These are phyloP conservation scores for Lepidurus arcticus DNA, from an alignment of 1,140 invertebrate genomes.

Conservation along the genomic window DNA sequence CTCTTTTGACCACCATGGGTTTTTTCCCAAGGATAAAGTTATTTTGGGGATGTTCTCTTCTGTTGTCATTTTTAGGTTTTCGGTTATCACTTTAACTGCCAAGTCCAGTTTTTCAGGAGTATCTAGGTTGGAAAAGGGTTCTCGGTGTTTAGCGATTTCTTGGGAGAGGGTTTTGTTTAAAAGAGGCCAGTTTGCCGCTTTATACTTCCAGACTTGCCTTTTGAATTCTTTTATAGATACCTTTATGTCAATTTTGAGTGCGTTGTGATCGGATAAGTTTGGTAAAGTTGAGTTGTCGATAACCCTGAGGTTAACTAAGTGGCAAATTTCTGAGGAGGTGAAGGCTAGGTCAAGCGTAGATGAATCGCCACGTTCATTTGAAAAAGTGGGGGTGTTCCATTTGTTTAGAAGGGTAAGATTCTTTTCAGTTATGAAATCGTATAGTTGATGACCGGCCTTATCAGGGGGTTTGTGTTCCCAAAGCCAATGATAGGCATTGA, in stretches of 20 bases:
- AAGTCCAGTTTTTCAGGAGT: not conserved
- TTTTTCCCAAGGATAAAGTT: not conserved
- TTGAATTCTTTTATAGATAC: not conserved
- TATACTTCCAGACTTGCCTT: not conserved
- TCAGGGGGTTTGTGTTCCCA: constrained; percentile 2
- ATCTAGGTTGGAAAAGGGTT: not conserved
- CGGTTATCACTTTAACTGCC: not conserved
- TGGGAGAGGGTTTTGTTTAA: not conserved
- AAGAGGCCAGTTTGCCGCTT: not conserved
- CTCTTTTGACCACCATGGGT: constrained; percentile 19
- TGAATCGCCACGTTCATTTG: constrained; percentile 19
- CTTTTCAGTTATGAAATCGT: not conserved
- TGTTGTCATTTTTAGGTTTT: not conserved
- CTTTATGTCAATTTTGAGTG: not conserved
- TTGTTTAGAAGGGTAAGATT: constrained; percentile 20
- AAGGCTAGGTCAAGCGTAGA: constrained; percentile 13
- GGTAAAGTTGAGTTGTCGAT: not conserved
- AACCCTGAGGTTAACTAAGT: not conserved
- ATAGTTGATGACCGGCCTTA: not conserved
- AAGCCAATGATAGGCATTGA: constrained; percentile 22
- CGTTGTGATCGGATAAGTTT: not conserved
- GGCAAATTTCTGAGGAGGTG: not conserved
- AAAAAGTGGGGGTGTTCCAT: constrained; percentile 12
- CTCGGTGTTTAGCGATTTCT: not conserved
- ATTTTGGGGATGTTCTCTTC: constrained; percentile 22